A percentile compares a stretch with the other conserved stretches of the same genome.
These are phyloP conservation scores for Centruroides vittatus DNA, from an alignment of 1,140 invertebrate genomes.

Conservation along the genomic window DNA sequence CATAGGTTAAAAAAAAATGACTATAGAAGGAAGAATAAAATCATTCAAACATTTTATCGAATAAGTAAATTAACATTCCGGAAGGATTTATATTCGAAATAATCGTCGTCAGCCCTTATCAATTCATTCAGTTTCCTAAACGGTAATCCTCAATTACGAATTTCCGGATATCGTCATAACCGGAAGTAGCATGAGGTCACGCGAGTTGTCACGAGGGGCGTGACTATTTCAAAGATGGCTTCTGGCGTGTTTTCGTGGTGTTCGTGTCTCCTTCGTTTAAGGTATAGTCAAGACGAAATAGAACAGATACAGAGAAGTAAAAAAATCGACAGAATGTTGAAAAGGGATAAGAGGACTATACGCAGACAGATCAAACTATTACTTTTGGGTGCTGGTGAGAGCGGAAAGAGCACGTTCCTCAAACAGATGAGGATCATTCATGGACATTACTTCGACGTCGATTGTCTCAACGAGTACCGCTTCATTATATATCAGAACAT, in stretches of 20 bases:
- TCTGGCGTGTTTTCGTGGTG: not conserved
- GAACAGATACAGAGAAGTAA: conserved; percentile 38
- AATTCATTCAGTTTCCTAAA: too few species aligned
- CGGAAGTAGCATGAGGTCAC: too few species aligned
- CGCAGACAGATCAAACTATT: conserved; percentile 60
- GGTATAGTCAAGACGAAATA: conserved; percentile 9
- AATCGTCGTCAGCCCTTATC: too few species aligned
- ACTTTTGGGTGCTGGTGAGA: conserved; percentile 77
- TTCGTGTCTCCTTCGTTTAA: conserved; percentile 8
- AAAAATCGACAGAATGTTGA: conserved; percentile 66
- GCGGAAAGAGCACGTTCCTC: conserved; percentile 91
- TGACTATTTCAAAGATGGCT: conserved; percentile 1
- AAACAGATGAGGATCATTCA: conserved; percentile 99
- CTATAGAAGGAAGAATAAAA: too few species aligned
- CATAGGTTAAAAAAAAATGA: too few species aligned
- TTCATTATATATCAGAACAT: conserved; percentile 86
- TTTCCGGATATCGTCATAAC: too few species aligned
- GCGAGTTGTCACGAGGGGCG: too few species aligned
- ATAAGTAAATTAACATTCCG: too few species aligned
- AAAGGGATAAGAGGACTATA: conserved; percentile 43
- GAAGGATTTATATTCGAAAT: too few species aligned
- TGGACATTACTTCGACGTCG: conserved; percentile 69
- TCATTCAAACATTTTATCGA: too few species aligned
- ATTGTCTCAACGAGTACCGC: conserved; percentile 66
- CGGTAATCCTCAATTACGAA: too few species aligned